phyloP scores from a whole-genome alignment of 2,113 vertebrate species.

The Stictonetta naevosa region DNA sequence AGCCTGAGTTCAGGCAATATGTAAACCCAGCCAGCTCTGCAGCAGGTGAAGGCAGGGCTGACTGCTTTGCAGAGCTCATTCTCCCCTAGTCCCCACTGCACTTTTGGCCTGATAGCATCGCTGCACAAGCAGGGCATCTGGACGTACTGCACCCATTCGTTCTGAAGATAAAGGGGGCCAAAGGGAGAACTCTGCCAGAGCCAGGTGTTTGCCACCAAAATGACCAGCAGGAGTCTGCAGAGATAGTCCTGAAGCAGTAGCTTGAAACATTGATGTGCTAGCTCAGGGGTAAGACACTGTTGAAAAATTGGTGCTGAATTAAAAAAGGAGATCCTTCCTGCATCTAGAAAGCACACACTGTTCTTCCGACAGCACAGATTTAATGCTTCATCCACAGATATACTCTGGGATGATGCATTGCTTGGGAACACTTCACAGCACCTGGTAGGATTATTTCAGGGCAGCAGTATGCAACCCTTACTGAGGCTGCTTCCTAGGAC shows the following conservation, averaged over 20 bases:
- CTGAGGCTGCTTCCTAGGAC: not conserved
- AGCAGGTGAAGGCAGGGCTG: not conserved
- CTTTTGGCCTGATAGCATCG: not conserved
- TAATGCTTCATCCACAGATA: not conserved
- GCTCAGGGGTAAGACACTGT: not conserved
- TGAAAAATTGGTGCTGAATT: not conserved
- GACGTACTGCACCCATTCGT: not conserved
- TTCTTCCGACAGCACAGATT: not conserved
- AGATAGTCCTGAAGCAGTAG: not conserved
- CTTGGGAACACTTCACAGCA: not conserved
- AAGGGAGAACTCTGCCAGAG: not conserved
- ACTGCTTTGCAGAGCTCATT: not conserved
- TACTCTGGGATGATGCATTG: not conserved
- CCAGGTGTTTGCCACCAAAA: not conserved
- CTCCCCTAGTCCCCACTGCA: too few species aligned
- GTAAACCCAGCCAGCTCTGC: not conserved
- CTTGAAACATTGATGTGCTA: not conserved
- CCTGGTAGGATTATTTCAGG: not conserved
- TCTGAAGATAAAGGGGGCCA: not conserved
- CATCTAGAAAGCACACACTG: not conserved
- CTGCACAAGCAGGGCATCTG: not conserved
- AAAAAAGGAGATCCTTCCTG: not conserved
- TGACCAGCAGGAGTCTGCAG: not conserved
- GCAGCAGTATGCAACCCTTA: not conserved
- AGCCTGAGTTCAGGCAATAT: not conserved